Base-by-base conservation (phyloP, 1,140 invertebrate genomes). In the Hyphantria cunea region DNA sequence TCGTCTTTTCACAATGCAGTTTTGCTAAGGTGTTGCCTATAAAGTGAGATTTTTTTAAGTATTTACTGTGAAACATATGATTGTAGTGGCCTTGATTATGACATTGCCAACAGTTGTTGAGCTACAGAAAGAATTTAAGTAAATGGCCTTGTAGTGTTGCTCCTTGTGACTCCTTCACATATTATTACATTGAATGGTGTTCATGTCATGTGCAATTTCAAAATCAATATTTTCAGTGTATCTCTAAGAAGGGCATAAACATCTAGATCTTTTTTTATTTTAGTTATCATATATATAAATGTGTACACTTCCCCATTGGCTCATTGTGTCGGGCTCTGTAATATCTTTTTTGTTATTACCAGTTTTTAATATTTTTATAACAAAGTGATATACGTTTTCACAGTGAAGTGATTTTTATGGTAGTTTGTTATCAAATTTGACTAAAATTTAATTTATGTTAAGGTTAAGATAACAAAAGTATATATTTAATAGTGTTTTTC, bases 61-160 rank as follows among this genome's bases (percentile, higher is more conserved):
- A 51, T 25, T 66, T 47, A 56, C 63, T 54, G 31, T 58, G 56
- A 48, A 77, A 72, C 70, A 76, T 79, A 69, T 81, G 69, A 87
- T 80, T 82, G 66, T 65, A 60, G 70, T 82, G 76, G 81, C 81
- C 86, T 85, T 89, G 81, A 77, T 78, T 80, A 59, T 84, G 81
- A 82, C 81, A 82, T 82, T 85, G 78, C 59, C 63, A 39, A 61
- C 55, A 70, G 55, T 71, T 73, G 60, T 42, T 76, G 51, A 72
- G 72, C 63, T 32, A 44, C 34, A 53, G 44, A 64, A 63, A 69
- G 47, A 66, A 70, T 72, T 71, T 47, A 74, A 68, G 70, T 48
- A 54, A 75, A 39, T 75, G 78, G 72, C 79, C 78, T 84, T 82
- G 77, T 70, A 15, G 45, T 10, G 13, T 53, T 62, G 51, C 47